Percentiles rank a stretch among this genome's conserved stretches.
These are phyloP conservation scores for Spialia ferax DNA, from an alignment of 2,888 invertebrate genomes.

Conservation along the genomic window DNA sequence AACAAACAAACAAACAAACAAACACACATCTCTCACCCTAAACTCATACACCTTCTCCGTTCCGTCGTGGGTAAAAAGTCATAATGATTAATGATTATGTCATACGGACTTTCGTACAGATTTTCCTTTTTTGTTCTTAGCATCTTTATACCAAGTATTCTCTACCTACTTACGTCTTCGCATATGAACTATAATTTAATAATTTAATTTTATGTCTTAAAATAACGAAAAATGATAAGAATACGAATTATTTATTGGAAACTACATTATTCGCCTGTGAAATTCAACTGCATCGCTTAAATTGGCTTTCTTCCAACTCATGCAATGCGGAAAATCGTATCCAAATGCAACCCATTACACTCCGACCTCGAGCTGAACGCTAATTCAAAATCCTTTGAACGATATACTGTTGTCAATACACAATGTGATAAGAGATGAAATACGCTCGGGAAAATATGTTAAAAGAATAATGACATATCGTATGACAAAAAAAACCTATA, in stretches of 20 bases:
- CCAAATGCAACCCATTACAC: conserved; percentile 28
- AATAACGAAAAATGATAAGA: not conserved
- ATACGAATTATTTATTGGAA: not conserved
- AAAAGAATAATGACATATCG: not conserved
- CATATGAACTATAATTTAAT: no score
- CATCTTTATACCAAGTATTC: no score
- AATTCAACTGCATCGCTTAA: conserved; percentile 27
- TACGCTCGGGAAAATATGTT: conserved; percentile 13
- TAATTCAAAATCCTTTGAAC: conserved; percentile 16
- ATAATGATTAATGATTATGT: no score
- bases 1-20: not conserved
- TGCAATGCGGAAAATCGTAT: conserved; percentile 35
- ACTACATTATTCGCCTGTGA: conserved; percentile 22
- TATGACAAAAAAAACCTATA: not conserved
- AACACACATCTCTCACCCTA: no score
- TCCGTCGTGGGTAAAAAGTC: no score
- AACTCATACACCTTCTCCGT: no score
- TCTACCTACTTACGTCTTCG: no score
- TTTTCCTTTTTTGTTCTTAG: no score
- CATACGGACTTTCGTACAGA: no score
- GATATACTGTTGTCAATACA: conserved; percentile 22
- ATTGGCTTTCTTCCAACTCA: conserved; percentile 35
- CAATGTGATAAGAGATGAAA: conserved; percentile 1
- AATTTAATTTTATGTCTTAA: no score
- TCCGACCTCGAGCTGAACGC: not conserved